phyloP scores from a whole-genome alignment of 2,888 invertebrate species.

The Amphipoea oculea region DNA sequence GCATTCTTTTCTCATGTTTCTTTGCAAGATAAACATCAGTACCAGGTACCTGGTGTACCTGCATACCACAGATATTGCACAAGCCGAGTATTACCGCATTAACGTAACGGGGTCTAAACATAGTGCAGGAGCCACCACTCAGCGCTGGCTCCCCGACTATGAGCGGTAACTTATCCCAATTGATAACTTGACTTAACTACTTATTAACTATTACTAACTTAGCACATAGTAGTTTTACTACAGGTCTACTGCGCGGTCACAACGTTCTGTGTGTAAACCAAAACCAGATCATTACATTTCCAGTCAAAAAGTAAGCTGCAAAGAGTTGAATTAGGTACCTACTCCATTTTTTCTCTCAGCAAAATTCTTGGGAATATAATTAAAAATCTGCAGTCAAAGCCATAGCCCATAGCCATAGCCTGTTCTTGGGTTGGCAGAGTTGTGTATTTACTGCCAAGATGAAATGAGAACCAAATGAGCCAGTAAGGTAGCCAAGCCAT shows the following conservation, averaged over 20 bases:
- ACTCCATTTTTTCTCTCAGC: not conserved
- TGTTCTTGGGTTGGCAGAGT: not conserved
- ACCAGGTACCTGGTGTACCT: not conserved
- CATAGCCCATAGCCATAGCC: too few relatives aligned
- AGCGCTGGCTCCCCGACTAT: constrained; percentile 33
- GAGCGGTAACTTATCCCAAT: constrained; percentile 5
- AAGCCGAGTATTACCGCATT: constrained; percentile 46
- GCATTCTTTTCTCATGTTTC: not conserved
- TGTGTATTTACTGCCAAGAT: not conserved
- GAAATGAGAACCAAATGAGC: not conserved
- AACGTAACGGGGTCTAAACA: constrained; percentile 60
- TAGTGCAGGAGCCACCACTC: constrained; percentile 18
- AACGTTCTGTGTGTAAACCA: not conserved
- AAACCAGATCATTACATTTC: not conserved
- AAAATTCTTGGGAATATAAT: not conserved
- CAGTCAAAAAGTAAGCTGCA: not conserved
- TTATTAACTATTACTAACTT: constrained; percentile 32
- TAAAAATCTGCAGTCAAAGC: too few relatives aligned
- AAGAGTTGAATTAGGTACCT: too few relatives aligned
- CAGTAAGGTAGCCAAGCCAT: not conserved
- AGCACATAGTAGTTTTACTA: not conserved
- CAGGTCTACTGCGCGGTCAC: not conserved
- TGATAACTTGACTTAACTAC: constrained; percentile 20
- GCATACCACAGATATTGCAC: not conserved
- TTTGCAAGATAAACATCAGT: not conserved